Evolutionary conservation across 1,140 invertebrate genomes (phyloP).

Genomic region (Acromyrmex charruanus): DNA sequence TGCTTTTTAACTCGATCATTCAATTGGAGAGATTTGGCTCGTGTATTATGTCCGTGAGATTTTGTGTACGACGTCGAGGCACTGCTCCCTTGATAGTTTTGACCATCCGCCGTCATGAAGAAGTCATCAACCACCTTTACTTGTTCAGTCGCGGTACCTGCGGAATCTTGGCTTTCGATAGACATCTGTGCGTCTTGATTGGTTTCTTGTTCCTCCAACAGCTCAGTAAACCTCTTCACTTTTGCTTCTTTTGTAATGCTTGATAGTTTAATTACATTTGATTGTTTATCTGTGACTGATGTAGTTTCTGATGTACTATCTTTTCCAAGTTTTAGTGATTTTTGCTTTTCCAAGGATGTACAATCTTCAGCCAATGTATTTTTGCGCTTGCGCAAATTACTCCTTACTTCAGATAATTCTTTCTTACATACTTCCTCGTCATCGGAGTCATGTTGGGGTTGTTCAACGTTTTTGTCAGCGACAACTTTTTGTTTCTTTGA

Average conservation of each 20-base stretch:
- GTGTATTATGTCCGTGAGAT: background rate
- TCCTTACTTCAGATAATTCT: background rate
- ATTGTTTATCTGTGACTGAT: background rate
- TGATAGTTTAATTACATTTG: conserved; percentile 44
- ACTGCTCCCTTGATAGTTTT: conserved; percentile 60
- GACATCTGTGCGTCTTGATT: conserved; percentile 24
- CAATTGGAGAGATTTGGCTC: background rate
- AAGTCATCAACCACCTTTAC: conserved; percentile 79
- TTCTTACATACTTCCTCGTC: conserved; percentile 5
- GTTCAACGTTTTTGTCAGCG: background rate
- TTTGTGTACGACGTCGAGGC: background rate
- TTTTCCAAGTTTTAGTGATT: background rate
- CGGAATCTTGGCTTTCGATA: background rate
- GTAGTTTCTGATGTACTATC: background rate
- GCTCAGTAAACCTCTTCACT: conserved; percentile 78
- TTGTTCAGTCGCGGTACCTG: conserved; percentile 37
- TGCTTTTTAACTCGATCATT: background rate
- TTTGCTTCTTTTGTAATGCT: conserved; percentile 74
- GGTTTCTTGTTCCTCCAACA: conserved; percentile 68
- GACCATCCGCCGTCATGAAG: conserved; percentile 77
- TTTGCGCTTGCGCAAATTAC: background rate
- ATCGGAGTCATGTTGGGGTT: background rate
- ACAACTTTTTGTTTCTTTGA: background rate
- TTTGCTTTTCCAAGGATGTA: background rate
- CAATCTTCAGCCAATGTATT: background rate